A percentile compares a stretch with the other conserved stretches of the same genome.
phyloP scores from a whole-genome alignment of 2,113 vertebrate species.

The Tachycineta bicolor region DNA sequence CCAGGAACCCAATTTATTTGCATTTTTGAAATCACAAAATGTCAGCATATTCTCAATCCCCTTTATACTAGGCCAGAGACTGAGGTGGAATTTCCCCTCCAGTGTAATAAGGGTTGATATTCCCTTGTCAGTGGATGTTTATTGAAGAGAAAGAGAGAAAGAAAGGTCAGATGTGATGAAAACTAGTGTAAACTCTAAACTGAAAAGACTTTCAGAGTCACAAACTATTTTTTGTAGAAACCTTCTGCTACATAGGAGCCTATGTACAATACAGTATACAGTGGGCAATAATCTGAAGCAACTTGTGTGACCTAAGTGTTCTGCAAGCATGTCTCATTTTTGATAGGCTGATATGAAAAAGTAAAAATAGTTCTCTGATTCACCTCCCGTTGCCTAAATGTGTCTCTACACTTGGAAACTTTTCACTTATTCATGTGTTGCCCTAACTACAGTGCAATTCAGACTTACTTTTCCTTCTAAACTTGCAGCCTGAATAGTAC shows the following conservation, averaged over 20 bases:
- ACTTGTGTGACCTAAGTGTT: not conserved
- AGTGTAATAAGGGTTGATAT: not conserved
- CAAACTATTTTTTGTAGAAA: not conserved
- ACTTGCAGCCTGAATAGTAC: not conserved
- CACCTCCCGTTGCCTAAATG: not conserved
- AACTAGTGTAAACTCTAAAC: not conserved
- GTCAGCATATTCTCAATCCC: not conserved
- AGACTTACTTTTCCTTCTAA: constrained; percentile 13
- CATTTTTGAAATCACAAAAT: not conserved
- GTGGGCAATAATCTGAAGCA: not conserved
- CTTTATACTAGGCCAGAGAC: not conserved
- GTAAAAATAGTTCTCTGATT: not conserved
- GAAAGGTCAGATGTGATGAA: not conserved
- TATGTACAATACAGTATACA: not conserved
- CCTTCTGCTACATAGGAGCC: not conserved
- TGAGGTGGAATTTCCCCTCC: not conserved
- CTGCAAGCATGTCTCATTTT: not conserved
- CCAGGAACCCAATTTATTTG: not conserved
- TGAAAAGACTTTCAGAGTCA: not conserved
- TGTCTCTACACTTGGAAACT: not conserved
- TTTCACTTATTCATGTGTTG: not conserved
- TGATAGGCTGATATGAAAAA: not conserved
- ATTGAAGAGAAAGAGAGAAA: not conserved
- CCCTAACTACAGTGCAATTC: not conserved
- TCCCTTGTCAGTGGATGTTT: not conserved